phyloP scores from a whole-genome alignment of 2,888 invertebrate genomes.

The Argynnis bischoffii region DNA sequence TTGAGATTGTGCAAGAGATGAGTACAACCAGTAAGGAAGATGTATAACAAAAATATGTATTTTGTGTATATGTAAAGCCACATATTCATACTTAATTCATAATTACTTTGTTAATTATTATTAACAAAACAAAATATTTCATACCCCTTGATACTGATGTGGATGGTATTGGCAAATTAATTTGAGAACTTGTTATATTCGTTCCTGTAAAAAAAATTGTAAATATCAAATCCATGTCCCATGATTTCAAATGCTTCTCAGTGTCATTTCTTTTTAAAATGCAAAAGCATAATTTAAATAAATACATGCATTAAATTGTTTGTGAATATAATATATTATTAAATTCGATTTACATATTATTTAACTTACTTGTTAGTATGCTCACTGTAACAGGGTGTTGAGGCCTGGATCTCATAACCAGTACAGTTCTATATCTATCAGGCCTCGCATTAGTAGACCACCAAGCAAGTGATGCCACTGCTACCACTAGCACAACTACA shows the following conservation, averaged over 20 bases:
- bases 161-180: slow-evolving; percentile 43
- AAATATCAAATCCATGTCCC: too few species aligned
- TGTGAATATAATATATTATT: too few species aligned
- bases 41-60: not conserved
- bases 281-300: too few species aligned
- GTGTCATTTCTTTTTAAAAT: too few species aligned
- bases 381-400: slow-evolving; percentile 68
- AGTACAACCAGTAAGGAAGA: too few species aligned
- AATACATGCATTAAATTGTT: too few species aligned
- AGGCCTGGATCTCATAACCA: slow-evolving; percentile 80
- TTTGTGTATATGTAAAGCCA: not conserved
- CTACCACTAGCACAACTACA: slow-evolving; percentile 77
- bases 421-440: slow-evolving; percentile 86
- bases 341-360: not conserved
- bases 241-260: too few species aligned
- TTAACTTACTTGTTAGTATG: slow-evolving; percentile 61
- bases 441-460: slow-evolving; percentile 89
- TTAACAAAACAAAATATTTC: slow-evolving; percentile 42
- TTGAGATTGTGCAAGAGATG: too few species aligned
- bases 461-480: slow-evolving; percentile 87
- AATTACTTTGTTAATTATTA: too few species aligned
- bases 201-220: slow-evolving; percentile 48
- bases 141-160: slow-evolving; percentile 52
- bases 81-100: not conserved
- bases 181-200: slow-evolving; percentile 49